Conservation (phyloP, 2,797 vertebrate genomes). For the Crypturellus tataupa region DNA sequence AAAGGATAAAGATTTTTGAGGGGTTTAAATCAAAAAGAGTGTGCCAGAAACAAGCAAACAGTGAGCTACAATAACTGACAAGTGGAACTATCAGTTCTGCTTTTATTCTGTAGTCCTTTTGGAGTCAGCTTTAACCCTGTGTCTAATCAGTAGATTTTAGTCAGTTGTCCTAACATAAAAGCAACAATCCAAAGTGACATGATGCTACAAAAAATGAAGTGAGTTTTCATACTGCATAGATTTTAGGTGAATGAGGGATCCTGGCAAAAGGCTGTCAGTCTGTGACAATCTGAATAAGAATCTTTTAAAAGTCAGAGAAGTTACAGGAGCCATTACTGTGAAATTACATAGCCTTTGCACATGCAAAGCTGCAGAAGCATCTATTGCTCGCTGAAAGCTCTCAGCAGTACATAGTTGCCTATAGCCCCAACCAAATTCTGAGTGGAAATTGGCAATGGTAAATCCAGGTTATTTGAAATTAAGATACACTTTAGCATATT, state of each 20-base stretch:
- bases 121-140: neutral
- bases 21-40: neutral
- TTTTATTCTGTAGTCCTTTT: neutral
- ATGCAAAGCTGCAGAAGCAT: neutral
- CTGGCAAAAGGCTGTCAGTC: neutral
- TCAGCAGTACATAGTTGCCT: neutral
- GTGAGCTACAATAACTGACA: neutral
- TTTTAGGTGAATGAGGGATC: neutral
- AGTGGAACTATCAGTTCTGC: neutral
- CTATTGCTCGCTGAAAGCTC: neutral
- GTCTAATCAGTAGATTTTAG: neutral
- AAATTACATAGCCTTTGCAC: neutral
- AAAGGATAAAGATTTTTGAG: neutral
- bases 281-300: neutral
- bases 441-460: neutral
- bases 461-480: neutral
- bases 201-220: neutral
- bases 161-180: neutral
- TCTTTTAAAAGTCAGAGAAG: neutral
- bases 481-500: neutral
- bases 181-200: neutral
- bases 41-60: neutral
- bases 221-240: neutral
- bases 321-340: neutral
- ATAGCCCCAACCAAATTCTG: neutral